Base-by-base conservation (phyloP, 2,797 vertebrate species). In the Poecilia picta region DNA sequence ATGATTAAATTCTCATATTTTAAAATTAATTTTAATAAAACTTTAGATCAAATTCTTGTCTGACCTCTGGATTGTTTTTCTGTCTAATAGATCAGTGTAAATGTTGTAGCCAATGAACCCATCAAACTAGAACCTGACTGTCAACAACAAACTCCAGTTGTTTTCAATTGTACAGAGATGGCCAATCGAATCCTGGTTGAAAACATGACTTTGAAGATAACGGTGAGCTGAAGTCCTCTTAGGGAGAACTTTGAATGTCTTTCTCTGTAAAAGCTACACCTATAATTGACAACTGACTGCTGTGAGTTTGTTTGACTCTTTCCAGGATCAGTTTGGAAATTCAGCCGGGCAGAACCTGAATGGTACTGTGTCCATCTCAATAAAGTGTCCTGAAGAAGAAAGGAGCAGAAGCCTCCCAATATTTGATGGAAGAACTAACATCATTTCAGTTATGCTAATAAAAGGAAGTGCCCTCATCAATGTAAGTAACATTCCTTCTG, bases 91-190 rank as follows among this genome's bases (percentile, higher is more conserved):
- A 93, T 97, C 88, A 23, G 84, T 74, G 73, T 97, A 89, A 93
- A 96, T 73, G 96, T 98, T 89, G 92, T 95, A 75, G 95, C 97
- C 90, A 97, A 96, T 92, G 88, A 95, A 1, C 96, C 98, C 55
- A 86, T 95, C 86, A 97, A 96, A 89, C 93, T 99, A 91, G 91
- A 95, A 75, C 96, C 97, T 15, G 94, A 95, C 84, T 84, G 80
- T 75, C 91, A 92, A 31, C 96, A 95, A 64, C 83, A 89, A 57
- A 96, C 97, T 49, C 98, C 97, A 53, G 94, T 97, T 71, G 97
- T 99, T 86, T 98, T 95, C 81, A 97, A 97, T 88, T 95, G 94
- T 80, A 86, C 83, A 13, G 59, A 79, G 78, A 77, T 95, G 66
- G 43, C 87, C 76, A 95, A 91, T 81, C 96, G 98, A 71, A 97